Base-by-base conservation (phyloP, 2,113 vertebrate species). In the Lipophrys pholis region DNA sequence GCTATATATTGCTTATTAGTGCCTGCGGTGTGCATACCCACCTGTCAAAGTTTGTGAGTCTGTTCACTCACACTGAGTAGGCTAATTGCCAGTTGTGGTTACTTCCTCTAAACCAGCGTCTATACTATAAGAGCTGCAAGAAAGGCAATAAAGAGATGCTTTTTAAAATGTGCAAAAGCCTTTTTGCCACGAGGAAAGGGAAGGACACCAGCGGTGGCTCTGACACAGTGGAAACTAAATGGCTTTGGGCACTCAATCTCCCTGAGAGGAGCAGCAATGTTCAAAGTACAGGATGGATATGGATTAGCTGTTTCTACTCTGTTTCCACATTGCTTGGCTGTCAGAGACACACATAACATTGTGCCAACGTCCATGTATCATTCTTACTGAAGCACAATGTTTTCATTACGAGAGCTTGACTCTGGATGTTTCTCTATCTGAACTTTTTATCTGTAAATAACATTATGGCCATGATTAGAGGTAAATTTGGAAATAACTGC, bases 261-360 rank as follows among this genome's bases (percentile, higher is more conserved):
- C 46, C 42, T 5, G 0, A 49, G 66, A 78, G 67, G 36, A 66
- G 11, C 36, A 51, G 55, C 53, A 42, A 71, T 57, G 67, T 59
- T 66, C 42, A 83, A 59, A 73, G 74, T 73, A 62, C 77, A 81
- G 68, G 66, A 78, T 54, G 70, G 55, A 74, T 82, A 85, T 78
- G 55, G 76, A 80, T 84, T 82, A 73, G 57, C 69, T 54, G 65
- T 66, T 82, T 75, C 69, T 69, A 42, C 69, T 53, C 60, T 72
- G 71, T 68, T 63, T 75, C 81, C 65, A 74, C 69, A 78, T 78
- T 69, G 66, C 68, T 73, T 41, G 59, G 70, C 53, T 66, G 50
- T 42, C 14, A 56, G 40, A 67, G 40, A 58, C 30, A 64, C 30
- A 63, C 42, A 49, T 16, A 61, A 39, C 11, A 50, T 59, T 21